Percentiles rank a stretch among this genome's conserved stretches.
Conservation (phyloP, 2,888 invertebrate species). For the Coremacera marginata region DNA sequence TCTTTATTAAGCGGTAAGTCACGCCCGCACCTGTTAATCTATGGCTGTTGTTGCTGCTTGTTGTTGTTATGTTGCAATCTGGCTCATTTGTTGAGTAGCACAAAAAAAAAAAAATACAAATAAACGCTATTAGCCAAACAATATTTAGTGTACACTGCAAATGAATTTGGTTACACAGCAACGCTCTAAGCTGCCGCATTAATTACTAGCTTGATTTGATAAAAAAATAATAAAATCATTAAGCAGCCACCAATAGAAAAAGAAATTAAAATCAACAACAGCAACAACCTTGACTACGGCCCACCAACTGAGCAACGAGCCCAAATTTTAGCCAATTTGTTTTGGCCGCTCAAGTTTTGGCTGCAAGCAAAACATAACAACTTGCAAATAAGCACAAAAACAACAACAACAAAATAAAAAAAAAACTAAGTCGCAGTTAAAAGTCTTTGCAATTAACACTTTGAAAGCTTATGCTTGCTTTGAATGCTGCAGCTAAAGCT, state of each 20-base stretch:
- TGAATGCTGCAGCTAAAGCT: too few relatives aligned
- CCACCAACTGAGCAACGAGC: neutral
- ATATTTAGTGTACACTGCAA: constrained; percentile 14
- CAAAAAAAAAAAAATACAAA: neutral
- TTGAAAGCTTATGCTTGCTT: neutral
- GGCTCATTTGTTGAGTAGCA: neutral
- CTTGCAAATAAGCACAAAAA: too few relatives aligned
- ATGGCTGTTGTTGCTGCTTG: neutral
- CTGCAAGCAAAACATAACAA: too few relatives aligned
- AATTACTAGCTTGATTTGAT: constrained; percentile 35
- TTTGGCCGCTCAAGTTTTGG: neutral
- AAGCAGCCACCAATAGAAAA: neutral
- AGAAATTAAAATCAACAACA: neutral
- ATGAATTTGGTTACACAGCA: constrained; percentile 14
- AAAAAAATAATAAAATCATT: constrained; percentile 9
- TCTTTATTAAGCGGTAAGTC: constrained; percentile 23
- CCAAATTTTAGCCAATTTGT: constrained; percentile 28
- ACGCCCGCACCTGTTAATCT: constrained; percentile 23
- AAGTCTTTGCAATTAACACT: constrained; percentile 9
- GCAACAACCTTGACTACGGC: constrained; percentile 20
- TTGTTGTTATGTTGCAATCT: neutral
- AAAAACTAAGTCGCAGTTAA: neutral
- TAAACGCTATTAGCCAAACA: constrained; percentile 22
- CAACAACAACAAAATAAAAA: too few relatives aligned
- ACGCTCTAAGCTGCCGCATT: constrained; percentile 19